Evolutionary conservation across 2,888 invertebrate species (phyloP).

Genomic region (Euzetes globulus): DNA sequence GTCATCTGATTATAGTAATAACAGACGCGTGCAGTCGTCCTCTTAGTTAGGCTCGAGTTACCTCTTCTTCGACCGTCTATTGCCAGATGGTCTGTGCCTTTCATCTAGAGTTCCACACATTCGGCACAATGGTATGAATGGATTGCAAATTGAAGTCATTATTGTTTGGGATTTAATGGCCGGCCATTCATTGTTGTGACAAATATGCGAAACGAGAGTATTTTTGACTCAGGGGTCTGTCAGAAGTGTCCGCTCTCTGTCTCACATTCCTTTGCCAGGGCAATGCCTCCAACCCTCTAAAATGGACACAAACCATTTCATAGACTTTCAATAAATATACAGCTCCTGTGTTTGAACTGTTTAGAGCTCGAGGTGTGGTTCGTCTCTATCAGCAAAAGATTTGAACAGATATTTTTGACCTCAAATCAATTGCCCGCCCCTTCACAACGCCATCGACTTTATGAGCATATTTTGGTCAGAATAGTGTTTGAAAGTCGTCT

Average conservation of each 20-base stretch:
- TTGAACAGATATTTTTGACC: conserved; percentile 18
- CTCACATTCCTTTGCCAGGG: conserved; percentile 5
- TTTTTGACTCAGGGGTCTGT: conserved; percentile 5
- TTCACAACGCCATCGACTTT: conserved; percentile 2
- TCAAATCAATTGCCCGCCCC: conserved; percentile 19
- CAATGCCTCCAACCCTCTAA: neutral
- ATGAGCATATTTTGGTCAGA: conserved; percentile 8
- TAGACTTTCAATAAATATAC: neutral
- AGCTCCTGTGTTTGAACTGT: neutral
- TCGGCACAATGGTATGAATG: neutral
- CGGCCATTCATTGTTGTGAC: conserved; percentile 22
- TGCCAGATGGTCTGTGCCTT: conserved; percentile 11
- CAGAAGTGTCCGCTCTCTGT: conserved; percentile 3
- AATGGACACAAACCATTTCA: neutral
- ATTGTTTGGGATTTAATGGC: conserved; percentile 18
- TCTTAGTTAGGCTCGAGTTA: neutral
- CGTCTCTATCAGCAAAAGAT: conserved; percentile 7
- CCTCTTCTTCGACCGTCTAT: neutral
- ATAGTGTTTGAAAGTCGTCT: neutral
- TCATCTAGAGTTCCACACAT: neutral
- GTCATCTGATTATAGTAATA: conserved; percentile 24
- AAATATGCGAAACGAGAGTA: conserved; percentile 12
- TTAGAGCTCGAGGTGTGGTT: conserved; percentile 14
- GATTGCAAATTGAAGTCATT: conserved; percentile 6
- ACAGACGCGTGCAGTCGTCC: conserved; percentile 10